Base-by-base conservation (phyloP, 2,888 invertebrate genomes). In the Parnassius orleans region DNA sequence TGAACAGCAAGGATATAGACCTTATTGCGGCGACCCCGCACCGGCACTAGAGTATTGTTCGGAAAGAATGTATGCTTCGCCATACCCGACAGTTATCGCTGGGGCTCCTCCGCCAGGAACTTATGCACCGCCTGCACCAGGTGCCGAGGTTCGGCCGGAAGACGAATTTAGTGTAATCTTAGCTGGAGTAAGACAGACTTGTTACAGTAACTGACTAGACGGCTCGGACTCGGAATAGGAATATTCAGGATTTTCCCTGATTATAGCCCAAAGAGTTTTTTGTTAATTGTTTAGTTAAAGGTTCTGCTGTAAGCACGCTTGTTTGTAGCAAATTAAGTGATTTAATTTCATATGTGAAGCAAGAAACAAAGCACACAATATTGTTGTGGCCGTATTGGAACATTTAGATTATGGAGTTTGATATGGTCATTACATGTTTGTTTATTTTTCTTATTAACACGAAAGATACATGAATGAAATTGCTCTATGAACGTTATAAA, bases 151-250 rank as follows among this genome's bases (percentile, higher is more conserved):
- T n/a, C 94, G 96, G 71, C 94, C 94, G 59, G 96, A 96, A 69
- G 97, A 97, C 68, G 97, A 97, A 80, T 97, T 97, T 86, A 97
- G 97, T 90, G 96, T 96, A 73, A 97, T 97, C 75, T 91, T 97
- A 67, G 97, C 97, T 5, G 97, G 96, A 67, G 97, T 97, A 55
- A 93, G 97, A 69, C 97, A 97, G 84, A 97, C 97, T 50, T 96
- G 96, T 81, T 96, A 96, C 87, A 96, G 96, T 92, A 96, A 94
- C 83, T 94, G 88, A 93, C 85, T 83, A 75, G 69, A 74, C 64
- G 74, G 77, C 69, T 79, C 74, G 74, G 74, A 78, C 59, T 69
- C 71, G 75, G 75, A 69, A 70, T 77, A 78, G 75, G 66, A 72
- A 72, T 75, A 72, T 68, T 69, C 64, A 68, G 75, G 75, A 80